Conservation (phyloP, 2,888 invertebrate genomes). For the Taphrorychus bicolor region DNA sequence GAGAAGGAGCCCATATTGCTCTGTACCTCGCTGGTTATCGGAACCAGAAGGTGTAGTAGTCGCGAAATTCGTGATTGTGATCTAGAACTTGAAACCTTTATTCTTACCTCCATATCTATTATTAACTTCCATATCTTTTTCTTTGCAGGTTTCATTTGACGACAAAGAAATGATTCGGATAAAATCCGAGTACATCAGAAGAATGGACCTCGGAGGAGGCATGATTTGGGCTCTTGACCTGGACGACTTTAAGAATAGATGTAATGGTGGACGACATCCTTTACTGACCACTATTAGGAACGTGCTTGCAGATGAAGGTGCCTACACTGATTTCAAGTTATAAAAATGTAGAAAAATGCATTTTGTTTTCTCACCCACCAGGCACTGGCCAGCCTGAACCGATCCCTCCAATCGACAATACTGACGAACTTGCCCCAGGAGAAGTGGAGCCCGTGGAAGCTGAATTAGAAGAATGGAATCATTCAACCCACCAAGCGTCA, state of each 20-base stretch:
- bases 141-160: constrained; percentile 75
- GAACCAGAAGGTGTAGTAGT: no score
- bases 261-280: constrained; percentile 82
- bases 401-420: constrained; percentile 42
- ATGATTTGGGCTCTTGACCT: constrained; percentile 93
- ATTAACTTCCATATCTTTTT: constrained; percentile 9
- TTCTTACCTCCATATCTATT: neutral
- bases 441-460: constrained; percentile 41
- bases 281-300: constrained; percentile 78
- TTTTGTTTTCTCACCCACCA: no score
- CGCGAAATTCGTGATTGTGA: no score
- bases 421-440: constrained; percentile 33
- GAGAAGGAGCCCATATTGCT: no score
- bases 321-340: no score
- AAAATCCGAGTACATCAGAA: constrained; percentile 81
- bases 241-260: constrained; percentile 83
- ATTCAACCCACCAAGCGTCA: constrained; percentile 15
- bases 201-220: constrained; percentile 81
- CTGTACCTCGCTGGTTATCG: no score
- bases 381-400: constrained; percentile 50
- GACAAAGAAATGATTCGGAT: constrained; percentile 79
- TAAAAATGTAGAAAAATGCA: no score
- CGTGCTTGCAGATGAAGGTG: constrained; percentile 66
- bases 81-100: neutral
- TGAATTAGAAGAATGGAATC: constrained; percentile 32